Evolutionary conservation across 2,113 vertebrate genomes (phyloP).

Genomic region (Marmota monax): DNA sequence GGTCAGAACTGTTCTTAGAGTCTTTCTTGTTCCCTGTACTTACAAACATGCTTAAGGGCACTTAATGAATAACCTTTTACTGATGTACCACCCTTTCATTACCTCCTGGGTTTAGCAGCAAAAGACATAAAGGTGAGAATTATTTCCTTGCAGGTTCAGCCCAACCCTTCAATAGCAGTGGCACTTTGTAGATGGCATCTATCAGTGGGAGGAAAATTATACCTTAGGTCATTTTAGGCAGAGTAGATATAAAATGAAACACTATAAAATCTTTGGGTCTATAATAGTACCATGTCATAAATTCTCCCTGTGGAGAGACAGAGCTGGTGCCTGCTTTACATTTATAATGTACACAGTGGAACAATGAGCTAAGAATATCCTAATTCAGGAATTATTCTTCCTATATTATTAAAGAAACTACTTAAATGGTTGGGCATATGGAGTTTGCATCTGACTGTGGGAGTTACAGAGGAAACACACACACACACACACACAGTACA

Average conservation of each 20-base stretch:
- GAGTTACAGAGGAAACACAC: constrained; percentile 24
- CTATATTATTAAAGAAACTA: constrained; percentile 80
- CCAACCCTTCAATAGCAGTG: constrained; percentile 72
- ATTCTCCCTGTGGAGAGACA: constrained; percentile 76
- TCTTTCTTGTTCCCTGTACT: constrained; percentile 66
- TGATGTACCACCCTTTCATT: constrained; percentile 79
- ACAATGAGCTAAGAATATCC: constrained; percentile 80
- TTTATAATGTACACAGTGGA: constrained; percentile 75
- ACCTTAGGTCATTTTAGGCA: constrained; percentile 81
- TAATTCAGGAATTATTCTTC: constrained; percentile 74
- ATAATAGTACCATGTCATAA: constrained; percentile 81
- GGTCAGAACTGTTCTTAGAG: constrained; percentile 68
- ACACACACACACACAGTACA: background rate
- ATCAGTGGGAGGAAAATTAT: constrained; percentile 83
- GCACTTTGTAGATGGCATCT: constrained; percentile 82
- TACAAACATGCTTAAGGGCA: constrained; percentile 74
- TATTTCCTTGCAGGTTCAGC: constrained; percentile 72
- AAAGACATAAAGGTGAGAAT: constrained; percentile 80
- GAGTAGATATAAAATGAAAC: constrained; percentile 78
- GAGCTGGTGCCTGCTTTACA: constrained; percentile 65
- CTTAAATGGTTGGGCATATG: constrained; percentile 62
- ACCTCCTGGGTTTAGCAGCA: constrained; percentile 80
- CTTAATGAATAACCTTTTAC: constrained; percentile 82
- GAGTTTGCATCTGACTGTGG: constrained; percentile 61
- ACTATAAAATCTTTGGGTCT: constrained; percentile 79